phyloP scores from a whole-genome alignment of 2,888 invertebrate genomes.

The Schizaphis graminum region DNA sequence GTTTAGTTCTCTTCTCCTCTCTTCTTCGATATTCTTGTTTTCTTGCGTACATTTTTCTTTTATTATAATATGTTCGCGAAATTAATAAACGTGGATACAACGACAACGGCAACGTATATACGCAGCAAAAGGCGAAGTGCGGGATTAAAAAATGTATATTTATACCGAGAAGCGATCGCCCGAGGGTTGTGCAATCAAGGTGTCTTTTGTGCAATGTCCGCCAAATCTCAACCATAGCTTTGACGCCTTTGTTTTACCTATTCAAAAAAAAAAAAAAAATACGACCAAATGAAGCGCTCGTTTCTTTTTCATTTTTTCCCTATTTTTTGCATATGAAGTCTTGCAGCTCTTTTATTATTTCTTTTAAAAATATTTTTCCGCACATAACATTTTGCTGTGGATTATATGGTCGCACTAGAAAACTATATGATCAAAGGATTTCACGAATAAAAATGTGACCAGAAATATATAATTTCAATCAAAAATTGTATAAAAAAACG shows the following conservation, averaged over 20 bases:
- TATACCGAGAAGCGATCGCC: constrained; percentile 14
- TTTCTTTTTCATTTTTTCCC: constrained; percentile 30
- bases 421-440: constrained; percentile 53
- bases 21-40: background rate
- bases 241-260: constrained; percentile 62
- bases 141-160: constrained; percentile 42
- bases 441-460: background rate
- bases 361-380: constrained; percentile 9
- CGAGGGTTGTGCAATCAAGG: constrained; percentile 59
- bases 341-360: background rate
- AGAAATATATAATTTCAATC: constrained; percentile 23
- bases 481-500: background rate
- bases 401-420: background rate
- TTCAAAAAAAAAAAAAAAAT: constrained; percentile 39
- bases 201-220: constrained; percentile 37
- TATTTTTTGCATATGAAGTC: constrained; percentile 11
- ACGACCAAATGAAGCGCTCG: constrained; percentile 47
- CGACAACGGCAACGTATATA: background rate
- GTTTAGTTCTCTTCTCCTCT: background rate
- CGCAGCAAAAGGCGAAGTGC: background rate
- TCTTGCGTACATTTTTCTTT: background rate
- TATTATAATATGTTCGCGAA: constrained; percentile 13
- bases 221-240: constrained; percentile 46
- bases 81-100: constrained; percentile 38
- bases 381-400: background rate